Percentiles rank a stretch among this genome's conserved stretches.
Evolutionary conservation across 2,797 vertebrate genomes (phyloP).

Genomic region (Eurystomus glaucurus): DNA sequence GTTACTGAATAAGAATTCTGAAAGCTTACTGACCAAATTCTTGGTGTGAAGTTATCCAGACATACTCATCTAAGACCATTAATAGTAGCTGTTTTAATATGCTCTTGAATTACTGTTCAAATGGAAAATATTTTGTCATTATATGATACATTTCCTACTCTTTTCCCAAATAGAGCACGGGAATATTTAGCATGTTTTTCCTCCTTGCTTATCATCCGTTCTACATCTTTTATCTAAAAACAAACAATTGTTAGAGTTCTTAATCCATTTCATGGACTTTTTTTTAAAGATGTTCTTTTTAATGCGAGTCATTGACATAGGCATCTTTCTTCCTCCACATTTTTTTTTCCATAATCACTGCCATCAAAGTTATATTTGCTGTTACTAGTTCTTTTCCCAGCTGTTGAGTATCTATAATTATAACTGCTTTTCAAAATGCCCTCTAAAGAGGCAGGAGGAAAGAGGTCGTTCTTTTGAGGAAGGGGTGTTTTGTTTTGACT

Average conservation of each 20-base stretch:
- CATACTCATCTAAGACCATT: background rate
- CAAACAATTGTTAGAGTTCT: background rate
- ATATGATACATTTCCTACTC: background rate
- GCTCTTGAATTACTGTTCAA: conserved; percentile 49
- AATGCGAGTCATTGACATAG: background rate
- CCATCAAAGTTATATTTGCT: conserved; percentile 45
- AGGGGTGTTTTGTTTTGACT: background rate
- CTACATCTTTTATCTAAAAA: background rate
- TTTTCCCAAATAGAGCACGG: background rate
- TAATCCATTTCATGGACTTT: background rate
- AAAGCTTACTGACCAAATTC: conserved; percentile 29
- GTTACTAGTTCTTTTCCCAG: conserved; percentile 40
- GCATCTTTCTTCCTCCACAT: conserved; percentile 29
- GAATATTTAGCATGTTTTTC: background rate
- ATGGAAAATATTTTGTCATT: conserved; percentile 54
- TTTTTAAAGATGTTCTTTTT: background rate
- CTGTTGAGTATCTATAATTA: conserved; percentile 66
- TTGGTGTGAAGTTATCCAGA: conserved; percentile 35
- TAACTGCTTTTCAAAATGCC: conserved; percentile 34
- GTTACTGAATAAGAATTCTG: conserved; percentile 45
- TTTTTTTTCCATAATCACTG: conserved; percentile 52
- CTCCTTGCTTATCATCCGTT: background rate
- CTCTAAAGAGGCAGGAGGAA: background rate
- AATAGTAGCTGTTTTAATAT: conserved; percentile 38
- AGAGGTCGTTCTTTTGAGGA: background rate